A percentile compares a stretch with the other conserved stretches of the same genome.
These are phyloP conservation scores for Raillietiella orientalis DNA, from an alignment of 2,888 invertebrate species.

Conservation along the genomic window DNA sequence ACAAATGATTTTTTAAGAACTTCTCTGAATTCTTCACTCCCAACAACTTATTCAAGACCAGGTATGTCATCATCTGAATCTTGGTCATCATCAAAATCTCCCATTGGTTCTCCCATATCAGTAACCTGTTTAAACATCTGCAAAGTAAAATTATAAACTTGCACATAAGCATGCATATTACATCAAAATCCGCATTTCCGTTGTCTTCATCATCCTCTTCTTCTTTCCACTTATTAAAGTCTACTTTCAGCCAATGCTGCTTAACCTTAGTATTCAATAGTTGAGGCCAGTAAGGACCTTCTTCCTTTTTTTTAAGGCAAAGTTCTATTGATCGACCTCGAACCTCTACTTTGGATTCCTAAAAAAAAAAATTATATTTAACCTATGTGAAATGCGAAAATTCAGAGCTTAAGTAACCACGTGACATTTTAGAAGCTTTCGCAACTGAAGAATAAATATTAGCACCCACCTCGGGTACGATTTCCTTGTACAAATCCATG, in stretches of 20 bases:
- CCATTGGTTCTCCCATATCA: too few relatives aligned
- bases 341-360: conserved; percentile 19
- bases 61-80: too few relatives aligned
- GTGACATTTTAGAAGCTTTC: not conserved
- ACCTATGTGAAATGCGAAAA: conserved; percentile 4
- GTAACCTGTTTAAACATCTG: too few relatives aligned
- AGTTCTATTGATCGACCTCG: conserved; percentile 18
- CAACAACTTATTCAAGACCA: too few relatives aligned
- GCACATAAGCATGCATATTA: conserved; percentile 4
- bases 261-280: conserved; percentile 60
- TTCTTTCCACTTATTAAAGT: conserved; percentile 92
- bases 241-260: conserved; percentile 81
- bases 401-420: not conserved
- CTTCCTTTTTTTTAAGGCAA: conserved; percentile 22
- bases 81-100: too few relatives aligned
- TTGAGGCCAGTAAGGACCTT: conserved; percentile 55
- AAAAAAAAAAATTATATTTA: conserved; percentile 2
- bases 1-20: too few relatives aligned
- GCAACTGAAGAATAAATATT: not conserved
- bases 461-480: conserved; percentile 35
- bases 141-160: too few relatives aligned
- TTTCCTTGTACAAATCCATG: conserved; percentile 45
- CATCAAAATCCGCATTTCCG: too few relatives aligned
- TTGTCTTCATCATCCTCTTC: conserved; percentile 69
- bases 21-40: too few relatives aligned